Percentiles rank a stretch among this genome's conserved stretches.
Conservation (phyloP, 2,888 invertebrate genomes). For the Himalopsyche tibetana region DNA sequence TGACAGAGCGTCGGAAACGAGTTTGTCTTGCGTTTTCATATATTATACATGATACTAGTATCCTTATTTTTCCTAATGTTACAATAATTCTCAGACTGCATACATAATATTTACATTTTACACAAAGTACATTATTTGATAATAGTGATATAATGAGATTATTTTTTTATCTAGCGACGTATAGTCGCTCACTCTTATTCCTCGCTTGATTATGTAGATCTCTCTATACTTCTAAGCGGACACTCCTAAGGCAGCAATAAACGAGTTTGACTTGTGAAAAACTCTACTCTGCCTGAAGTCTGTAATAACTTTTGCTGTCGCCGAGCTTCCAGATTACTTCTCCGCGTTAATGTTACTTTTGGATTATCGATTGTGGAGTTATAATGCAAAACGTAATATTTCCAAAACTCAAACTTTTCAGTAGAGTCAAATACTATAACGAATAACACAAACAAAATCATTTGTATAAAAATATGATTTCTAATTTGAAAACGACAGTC, state of each 20-base stretch:
- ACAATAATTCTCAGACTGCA: constrained; percentile 7
- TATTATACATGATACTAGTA: neutral
- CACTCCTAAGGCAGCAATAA: neutral
- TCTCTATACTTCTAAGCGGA: neutral
- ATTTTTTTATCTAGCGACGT: constrained; percentile 2
- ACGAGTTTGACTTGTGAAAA: too few relatives aligned
- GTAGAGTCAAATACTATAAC: too few relatives aligned
- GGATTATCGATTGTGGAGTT: too few relatives aligned
- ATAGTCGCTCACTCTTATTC: neutral
- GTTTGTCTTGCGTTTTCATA: neutral
- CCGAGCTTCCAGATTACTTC: too few relatives aligned
- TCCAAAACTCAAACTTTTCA: too few relatives aligned
- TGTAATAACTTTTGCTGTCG: too few relatives aligned
- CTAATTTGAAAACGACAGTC: too few relatives aligned
- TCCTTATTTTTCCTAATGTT: constrained; percentile 4
- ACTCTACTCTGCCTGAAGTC: too few relatives aligned
- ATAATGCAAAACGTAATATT: too few relatives aligned
- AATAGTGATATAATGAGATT: constrained; percentile 45
- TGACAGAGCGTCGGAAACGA: neutral
- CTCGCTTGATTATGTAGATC: neutral
- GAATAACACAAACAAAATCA: too few relatives aligned
- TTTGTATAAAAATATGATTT: too few relatives aligned
- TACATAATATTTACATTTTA: constrained; percentile 18
- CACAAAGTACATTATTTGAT: neutral
- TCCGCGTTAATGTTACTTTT: too few relatives aligned